phyloP scores from a whole-genome alignment of 2,888 invertebrate genomes.

The Nymphalis c-album region DNA sequence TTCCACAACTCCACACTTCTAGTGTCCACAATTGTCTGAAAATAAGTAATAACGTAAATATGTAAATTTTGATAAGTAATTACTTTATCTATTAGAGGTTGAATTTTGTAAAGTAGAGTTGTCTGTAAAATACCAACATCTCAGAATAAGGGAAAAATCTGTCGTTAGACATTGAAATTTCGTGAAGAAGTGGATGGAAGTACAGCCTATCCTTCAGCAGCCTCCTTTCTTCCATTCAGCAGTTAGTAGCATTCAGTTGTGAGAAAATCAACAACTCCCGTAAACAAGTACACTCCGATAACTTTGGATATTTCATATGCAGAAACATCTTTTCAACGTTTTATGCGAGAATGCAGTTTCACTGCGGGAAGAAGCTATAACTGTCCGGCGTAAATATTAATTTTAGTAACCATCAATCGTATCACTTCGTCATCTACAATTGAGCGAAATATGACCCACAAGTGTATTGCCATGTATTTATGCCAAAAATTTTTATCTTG shows the following conservation, averaged over 20 bases:
- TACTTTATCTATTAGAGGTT: neutral
- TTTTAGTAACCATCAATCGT: conserved; percentile 1
- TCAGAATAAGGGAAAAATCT: neutral
- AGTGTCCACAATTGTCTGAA: no score
- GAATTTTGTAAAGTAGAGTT: neutral
- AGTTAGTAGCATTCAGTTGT: neutral
- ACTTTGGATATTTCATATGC: neutral
- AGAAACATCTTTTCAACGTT: neutral
- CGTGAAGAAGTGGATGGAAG: conserved; percentile 1
- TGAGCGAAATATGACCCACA: conserved; percentile 2
- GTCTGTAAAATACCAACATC: neutral
- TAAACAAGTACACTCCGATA: neutral
- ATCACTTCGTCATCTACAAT: conserved; percentile 3
- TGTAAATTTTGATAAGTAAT: no score
- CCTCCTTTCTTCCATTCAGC: no score
- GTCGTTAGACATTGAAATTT: neutral
- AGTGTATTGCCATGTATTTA: neutral
- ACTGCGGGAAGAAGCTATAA: conserved; percentile 3
- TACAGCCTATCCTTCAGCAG: conserved; percentile 3
- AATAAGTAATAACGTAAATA: no score
- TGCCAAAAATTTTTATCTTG: conserved; percentile 2
- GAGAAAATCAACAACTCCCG: neutral
- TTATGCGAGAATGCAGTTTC: neutral
- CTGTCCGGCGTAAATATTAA: conserved; percentile 1
- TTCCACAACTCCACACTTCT: no score